These are phyloP conservation scores for Falco biarmicus DNA, from an alignment of 2,797 vertebrate genomes.

Conservation along the genomic window DNA sequence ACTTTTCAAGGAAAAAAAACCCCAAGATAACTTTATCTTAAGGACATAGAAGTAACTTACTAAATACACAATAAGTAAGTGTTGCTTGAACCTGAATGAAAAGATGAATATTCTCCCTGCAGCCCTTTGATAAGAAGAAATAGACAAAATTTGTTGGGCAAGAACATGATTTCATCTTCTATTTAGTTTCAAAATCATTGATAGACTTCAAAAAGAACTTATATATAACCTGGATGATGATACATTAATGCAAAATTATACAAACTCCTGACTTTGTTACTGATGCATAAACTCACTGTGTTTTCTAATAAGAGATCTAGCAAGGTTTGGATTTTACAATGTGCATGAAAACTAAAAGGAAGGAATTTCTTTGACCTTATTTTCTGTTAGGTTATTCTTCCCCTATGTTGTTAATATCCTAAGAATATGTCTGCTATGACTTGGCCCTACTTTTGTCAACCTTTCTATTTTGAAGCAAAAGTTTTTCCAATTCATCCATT, in stretches of 20 bases:
- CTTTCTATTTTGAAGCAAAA: not conserved
- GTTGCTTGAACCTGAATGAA: not conserved
- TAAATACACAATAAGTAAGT: not conserved
- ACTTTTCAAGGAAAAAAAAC: not conserved
- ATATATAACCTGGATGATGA: not conserved
- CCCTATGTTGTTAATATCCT: not conserved
- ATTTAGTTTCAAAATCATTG: not conserved
- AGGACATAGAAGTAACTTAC: not conserved
- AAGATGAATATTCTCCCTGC: not conserved
- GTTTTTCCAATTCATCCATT: not conserved
- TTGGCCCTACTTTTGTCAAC: not conserved
- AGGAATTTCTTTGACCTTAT: not conserved
- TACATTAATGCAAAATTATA: constrained; percentile 50
- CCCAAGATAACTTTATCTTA: not conserved
- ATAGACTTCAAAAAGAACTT: not conserved
- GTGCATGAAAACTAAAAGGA: not conserved
- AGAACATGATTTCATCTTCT: not conserved
- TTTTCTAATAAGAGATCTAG: not conserved
- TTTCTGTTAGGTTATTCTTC: not conserved
- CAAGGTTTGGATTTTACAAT: not conserved
- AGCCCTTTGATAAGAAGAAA: not conserved
- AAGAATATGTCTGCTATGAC: not conserved
- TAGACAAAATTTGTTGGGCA: not conserved
- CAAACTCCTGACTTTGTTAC: constrained; percentile 80
- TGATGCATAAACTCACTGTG: not conserved